Percentiles rank a stretch among this genome's conserved stretches.
Evolutionary conservation across 2,888 invertebrate species (phyloP).

Genomic region (Drosophila lacicola): DNA sequence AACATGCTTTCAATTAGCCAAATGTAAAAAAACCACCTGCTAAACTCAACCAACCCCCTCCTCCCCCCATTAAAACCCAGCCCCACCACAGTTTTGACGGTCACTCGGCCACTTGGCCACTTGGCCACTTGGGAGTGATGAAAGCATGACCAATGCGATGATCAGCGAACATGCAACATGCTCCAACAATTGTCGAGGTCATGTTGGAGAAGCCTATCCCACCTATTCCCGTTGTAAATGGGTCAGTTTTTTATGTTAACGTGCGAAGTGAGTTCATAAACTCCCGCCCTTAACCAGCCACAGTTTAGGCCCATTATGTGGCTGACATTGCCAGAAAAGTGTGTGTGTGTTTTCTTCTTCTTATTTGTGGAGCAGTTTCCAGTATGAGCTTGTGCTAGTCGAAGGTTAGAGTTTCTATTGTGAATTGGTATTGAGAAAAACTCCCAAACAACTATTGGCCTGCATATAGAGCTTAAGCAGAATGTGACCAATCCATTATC

Average conservation of each 20-base stretch:
- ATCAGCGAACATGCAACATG: conserved; percentile 45
- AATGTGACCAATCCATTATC: conserved; percentile 39
- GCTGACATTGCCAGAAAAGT: no score
- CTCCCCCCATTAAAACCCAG: neutral
- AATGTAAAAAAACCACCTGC: conserved; percentile 31
- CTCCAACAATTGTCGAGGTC: conserved; percentile 19
- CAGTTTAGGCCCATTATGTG: no score
- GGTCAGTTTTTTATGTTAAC: neutral
- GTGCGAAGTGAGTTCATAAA: conserved; percentile 1
- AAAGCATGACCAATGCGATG: conserved; percentile 29
- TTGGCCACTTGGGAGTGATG: conserved; percentile 16
- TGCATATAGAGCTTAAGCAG: neutral
- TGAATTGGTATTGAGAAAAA: no score
- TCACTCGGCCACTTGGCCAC: conserved; percentile 23
- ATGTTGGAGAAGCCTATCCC: conserved; percentile 4
- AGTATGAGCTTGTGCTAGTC: no score
- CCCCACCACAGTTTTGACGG: conserved; percentile 23
- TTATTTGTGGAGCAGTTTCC: no score
- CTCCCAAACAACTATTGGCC: neutral
- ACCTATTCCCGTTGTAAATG: neutral
- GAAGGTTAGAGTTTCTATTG: no score
- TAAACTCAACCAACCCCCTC: neutral
- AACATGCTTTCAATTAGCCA: conserved; percentile 52
- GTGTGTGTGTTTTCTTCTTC: no score
- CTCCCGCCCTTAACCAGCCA: no score